Base-by-base conservation (phyloP, 2,888 invertebrate species). In the Taphrorychus bicolor region DNA sequence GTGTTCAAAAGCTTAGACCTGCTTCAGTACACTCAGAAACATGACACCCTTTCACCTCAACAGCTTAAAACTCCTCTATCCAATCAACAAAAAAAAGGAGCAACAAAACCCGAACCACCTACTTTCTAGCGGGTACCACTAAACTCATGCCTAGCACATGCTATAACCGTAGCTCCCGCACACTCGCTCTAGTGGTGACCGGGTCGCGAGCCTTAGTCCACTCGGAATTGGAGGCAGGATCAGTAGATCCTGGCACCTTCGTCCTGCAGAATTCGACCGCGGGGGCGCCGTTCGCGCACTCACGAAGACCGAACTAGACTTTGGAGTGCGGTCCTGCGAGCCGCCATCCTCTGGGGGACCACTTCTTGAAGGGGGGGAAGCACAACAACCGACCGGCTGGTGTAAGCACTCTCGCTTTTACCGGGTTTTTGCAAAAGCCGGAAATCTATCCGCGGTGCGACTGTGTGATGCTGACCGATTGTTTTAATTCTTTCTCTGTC, bases 141-240 rank as follows among this genome's bases (percentile, higher is more conserved):
- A 82, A 82, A 82, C 82, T 82, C 82, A 82, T 82, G 79, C 77
- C 77, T 68, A 71, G 66, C 70, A 79, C 82, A 82, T 81, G 80
- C 81, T 80, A 80, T 66, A 52, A 24, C 53, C 53, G 59, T 56
- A 64, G 64, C 64, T 64, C 68, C 67, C 69, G 62, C 64, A 59
- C 64, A 54, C 66, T 69, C 63, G 57, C 60, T 49, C 41, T 63
- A 66, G 67, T 61, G 59, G 63, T 48, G 51, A 67, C 70, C n/a
- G 18, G 58, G 23, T 42, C 58, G 40, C 56, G 40, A 56, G 56
- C 56, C 56, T 56, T 32, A 51, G 64, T 32, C 45, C 14, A 32
- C 53, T 16, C 42, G 21, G 3, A 57, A 19, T 14, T 21, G 22
- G 45, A n/a, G 42, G 58, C 41, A 57, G 57, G 57, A 53, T 22